Conservation (phyloP, 2,797 vertebrate species). For the Helarctos malayanus region DNA sequence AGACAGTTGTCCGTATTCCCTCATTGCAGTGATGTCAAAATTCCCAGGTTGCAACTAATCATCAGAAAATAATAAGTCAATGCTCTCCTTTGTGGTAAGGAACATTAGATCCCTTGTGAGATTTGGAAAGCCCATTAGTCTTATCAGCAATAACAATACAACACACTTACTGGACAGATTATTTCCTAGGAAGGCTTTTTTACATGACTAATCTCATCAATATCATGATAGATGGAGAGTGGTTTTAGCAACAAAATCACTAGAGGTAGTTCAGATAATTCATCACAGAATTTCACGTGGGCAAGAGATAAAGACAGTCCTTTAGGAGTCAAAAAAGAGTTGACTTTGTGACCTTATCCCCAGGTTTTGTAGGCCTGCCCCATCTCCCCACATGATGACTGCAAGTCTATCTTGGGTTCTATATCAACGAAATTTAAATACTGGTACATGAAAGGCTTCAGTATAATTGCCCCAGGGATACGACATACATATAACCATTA, state of each 20-base stretch:
- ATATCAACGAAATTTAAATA: neutral
- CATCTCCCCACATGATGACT: neutral
- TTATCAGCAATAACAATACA: slow-evolving; percentile 1
- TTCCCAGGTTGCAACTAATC: neutral
- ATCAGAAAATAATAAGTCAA: slow-evolving; percentile 50
- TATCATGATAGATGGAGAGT: neutral
- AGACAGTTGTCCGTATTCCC: neutral
- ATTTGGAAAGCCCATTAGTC: neutral
- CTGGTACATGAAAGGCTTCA: neutral
- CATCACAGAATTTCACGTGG: neutral
- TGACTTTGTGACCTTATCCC: neutral
- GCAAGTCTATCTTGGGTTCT: neutral
- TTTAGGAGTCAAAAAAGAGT: neutral
- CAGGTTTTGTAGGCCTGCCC: neutral
- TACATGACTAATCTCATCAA: neutral
- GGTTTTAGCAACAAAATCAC: neutral
- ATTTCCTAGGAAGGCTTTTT: neutral
- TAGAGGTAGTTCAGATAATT: neutral
- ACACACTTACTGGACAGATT: neutral
- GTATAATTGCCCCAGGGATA: neutral
- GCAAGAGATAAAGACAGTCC: neutral
- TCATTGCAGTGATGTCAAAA: neutral
- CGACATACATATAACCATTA: neutral
- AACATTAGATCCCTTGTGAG: neutral
- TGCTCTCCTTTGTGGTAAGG: neutral